Evolutionary conservation across 2,888 invertebrate genomes (phyloP).

Genomic region (Allophyes oxyacanthae): DNA sequence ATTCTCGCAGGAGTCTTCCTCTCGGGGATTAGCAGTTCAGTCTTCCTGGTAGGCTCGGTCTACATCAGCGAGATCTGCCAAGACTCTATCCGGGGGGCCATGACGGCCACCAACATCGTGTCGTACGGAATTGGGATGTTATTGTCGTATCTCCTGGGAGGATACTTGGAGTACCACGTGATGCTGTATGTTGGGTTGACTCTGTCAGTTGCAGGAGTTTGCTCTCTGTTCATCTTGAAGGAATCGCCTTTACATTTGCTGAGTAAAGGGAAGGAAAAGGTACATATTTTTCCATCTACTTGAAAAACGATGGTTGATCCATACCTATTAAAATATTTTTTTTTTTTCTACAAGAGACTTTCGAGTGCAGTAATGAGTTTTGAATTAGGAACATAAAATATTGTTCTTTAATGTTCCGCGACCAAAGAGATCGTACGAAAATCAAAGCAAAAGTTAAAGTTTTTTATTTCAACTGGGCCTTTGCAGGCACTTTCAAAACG

Average conservation of each 20-base stretch:
- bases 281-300: slow-evolving; percentile 5
- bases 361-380: no score
- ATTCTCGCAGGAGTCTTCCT: slow-evolving; percentile 42
- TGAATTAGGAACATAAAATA: no score
- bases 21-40: slow-evolving; percentile 42
- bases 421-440: no score
- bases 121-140: slow-evolving; percentile 50
- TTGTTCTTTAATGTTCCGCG: no score
- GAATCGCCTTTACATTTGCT: slow-evolving; percentile 46
- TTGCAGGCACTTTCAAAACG: no score
- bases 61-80: slow-evolving; percentile 56
- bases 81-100: slow-evolving; percentile 55
- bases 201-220: slow-evolving; percentile 1
- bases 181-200: slow-evolving; percentile 48
- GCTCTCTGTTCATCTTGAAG: slow-evolving; percentile 30
- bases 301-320: no score
- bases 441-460: no score
- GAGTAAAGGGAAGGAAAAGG: slow-evolving; percentile 41
- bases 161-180: slow-evolving; percentile 31
- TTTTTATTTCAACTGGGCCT: no score
- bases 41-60: slow-evolving; percentile 42
- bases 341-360: no score
- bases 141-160: slow-evolving; percentile 47
- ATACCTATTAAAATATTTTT: no score
- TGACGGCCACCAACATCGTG: slow-evolving; percentile 43